These are phyloP conservation scores for Sesia bembeciformis DNA, from an alignment of 2,888 invertebrate species.

Conservation along the genomic window DNA sequence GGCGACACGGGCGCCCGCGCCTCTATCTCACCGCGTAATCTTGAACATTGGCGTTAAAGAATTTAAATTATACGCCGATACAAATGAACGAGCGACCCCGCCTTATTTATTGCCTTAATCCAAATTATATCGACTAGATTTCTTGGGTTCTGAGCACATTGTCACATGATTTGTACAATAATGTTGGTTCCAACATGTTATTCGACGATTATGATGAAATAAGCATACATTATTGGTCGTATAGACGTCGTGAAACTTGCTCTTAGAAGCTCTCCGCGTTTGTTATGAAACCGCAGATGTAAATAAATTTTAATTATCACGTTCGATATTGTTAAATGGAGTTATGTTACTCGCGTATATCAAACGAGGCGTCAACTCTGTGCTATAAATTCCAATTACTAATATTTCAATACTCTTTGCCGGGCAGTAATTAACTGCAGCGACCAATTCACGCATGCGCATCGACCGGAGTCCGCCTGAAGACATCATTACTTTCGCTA, in stretches of 20 bases:
- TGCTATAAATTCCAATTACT: constrained; percentile 54
- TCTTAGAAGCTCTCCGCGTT: no score
- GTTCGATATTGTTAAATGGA: constrained; percentile 5
- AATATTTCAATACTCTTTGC: constrained; percentile 51
- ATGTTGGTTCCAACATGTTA: constrained; percentile 28
- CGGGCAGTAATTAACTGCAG: constrained; percentile 58
- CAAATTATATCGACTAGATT: constrained; percentile 69
- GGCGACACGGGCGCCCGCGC: constrained; percentile 66
- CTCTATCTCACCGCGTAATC: constrained; percentile 70
- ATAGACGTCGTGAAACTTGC: no score
- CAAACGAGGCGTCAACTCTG: constrained; percentile 28
- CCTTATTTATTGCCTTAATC: constrained; percentile 71
- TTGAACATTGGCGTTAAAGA: constrained; percentile 75
- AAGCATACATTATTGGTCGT: not conserved
- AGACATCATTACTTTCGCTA: constrained; percentile 60
- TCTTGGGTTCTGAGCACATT: constrained; percentile 49
- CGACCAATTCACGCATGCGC: constrained; percentile 59
- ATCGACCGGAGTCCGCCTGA: constrained; percentile 47
- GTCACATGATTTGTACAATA: constrained; percentile 54
- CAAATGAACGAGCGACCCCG: constrained; percentile 69
- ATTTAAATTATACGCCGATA: constrained; percentile 74
- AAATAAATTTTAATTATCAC: constrained; percentile 1
- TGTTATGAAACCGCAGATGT: no score
- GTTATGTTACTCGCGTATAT: constrained; percentile 32
- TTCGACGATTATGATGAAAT: constrained; percentile 13